These are phyloP conservation scores for Zalophus californianus DNA, from an alignment of 2,797 vertebrate species.

Conservation along the genomic window DNA sequence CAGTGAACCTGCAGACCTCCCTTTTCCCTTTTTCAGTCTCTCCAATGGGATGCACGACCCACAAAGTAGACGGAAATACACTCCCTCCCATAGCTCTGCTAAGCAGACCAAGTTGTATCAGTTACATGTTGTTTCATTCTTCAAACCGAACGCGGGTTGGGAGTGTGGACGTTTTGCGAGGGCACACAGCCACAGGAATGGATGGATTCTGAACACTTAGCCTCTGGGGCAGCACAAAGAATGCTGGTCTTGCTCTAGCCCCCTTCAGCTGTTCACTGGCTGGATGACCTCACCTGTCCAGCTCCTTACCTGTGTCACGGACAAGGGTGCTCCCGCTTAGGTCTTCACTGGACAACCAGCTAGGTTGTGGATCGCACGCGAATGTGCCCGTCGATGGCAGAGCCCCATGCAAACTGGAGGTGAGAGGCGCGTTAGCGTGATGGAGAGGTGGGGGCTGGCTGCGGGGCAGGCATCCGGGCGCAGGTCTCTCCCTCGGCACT, in stretches of 20 bases:
- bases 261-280: fast-evolving
- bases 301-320: too few relatives aligned
- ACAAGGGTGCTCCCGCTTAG: background rate
- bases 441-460: too few relatives aligned
- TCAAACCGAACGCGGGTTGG: background rate
- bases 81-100: fast-evolving
- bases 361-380: fast-evolving
- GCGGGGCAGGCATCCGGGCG: too few relatives aligned
- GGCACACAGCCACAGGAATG: fast-evolving
- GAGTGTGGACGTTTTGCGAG: background rate
- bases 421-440: fast-evolving
- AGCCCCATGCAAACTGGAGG: fast-evolving
- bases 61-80: background rate
- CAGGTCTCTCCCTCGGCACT: background rate
- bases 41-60: background rate
- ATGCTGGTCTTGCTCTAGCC: fast-evolving
- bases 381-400: fast-evolving
- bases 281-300: background rate
- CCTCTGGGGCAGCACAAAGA: fast-evolving
- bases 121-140: fast-evolving
- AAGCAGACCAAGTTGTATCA: fast-evolving
- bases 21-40: background rate
- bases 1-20: background rate
- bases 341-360: background rate
- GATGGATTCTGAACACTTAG: fast-evolving